phyloP scores from a whole-genome alignment of 2,888 invertebrate genomes.

The Thera britannica region DNA sequence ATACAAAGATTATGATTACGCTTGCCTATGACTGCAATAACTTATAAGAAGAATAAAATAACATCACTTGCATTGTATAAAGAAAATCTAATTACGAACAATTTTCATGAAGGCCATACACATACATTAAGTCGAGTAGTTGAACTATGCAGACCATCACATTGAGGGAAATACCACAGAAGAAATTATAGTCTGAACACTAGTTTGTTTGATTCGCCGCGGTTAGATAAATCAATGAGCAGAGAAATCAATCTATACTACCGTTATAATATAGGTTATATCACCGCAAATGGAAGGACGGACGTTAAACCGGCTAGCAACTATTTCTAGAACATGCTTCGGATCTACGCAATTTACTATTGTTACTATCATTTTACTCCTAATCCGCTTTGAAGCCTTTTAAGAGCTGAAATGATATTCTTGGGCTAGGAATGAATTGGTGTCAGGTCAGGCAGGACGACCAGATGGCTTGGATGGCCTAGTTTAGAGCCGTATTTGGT shows the following conservation, averaged over 20 bases:
- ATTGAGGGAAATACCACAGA: slow-evolving; percentile 18
- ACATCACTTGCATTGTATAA: background rate
- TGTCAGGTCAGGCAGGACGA: slow-evolving; percentile 40
- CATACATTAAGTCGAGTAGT: slow-evolving; percentile 21
- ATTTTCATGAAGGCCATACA: slow-evolving; percentile 32
- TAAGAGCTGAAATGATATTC: slow-evolving; percentile 34
- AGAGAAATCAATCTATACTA: slow-evolving; percentile 42
- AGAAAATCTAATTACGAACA: slow-evolving; percentile 31
- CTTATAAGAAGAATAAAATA: background rate
- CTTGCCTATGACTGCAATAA: background rate
- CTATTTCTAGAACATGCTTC: slow-evolving; percentile 47
- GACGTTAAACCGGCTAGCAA: slow-evolving; percentile 50
- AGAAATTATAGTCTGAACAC: slow-evolving; percentile 15
- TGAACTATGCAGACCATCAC: slow-evolving; percentile 5
- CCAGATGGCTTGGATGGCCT: slow-evolving; percentile 37
- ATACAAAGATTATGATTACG: background rate
- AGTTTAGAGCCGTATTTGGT: slow-evolving; percentile 27
- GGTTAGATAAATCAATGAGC: slow-evolving; percentile 38
- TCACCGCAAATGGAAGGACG: slow-evolving; percentile 70
- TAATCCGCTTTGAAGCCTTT: slow-evolving; percentile 50
- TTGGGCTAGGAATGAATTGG: slow-evolving; percentile 28
- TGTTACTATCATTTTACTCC: slow-evolving; percentile 49
- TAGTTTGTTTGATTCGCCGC: slow-evolving; percentile 31
- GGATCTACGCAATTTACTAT: slow-evolving; percentile 58
- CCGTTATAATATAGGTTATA: slow-evolving; percentile 74